Evolutionary conservation across 2,797 vertebrate genomes (phyloP).

Genomic region (Macroramphosus scolopax): DNA sequence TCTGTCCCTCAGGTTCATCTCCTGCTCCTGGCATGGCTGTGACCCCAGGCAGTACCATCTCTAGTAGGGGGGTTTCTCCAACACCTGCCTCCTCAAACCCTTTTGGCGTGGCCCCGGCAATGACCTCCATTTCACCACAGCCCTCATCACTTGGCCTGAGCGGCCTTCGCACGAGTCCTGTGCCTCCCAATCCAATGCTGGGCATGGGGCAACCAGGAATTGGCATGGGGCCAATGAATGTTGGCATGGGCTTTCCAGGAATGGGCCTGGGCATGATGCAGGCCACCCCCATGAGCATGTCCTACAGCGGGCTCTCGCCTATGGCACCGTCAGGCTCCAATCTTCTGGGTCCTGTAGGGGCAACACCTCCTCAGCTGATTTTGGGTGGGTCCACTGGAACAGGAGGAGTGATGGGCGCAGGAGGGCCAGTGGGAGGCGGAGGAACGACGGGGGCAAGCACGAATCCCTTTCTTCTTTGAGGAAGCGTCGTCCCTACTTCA

Average conservation of each 20-base stretch:
- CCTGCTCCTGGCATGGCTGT: slow-evolving; percentile 78
- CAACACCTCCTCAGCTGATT: slow-evolving; percentile 75
- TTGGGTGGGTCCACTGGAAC: slow-evolving; percentile 76
- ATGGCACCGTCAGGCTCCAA: slow-evolving; percentile 73
- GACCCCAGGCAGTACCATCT: slow-evolving; percentile 81
- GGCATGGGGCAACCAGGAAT: slow-evolving; percentile 77
- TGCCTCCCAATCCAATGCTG: slow-evolving; percentile 81
- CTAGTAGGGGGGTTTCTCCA: slow-evolving; percentile 81
- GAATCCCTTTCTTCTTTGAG: slow-evolving; percentile 87
- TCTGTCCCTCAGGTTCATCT: slow-evolving; percentile 71
- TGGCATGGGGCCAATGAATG: slow-evolving; percentile 70
- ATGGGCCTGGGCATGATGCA: slow-evolving; percentile 80
- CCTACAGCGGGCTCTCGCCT: slow-evolving; percentile 79
- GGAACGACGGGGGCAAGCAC: slow-evolving; percentile 78
- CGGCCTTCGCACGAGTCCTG: slow-evolving; percentile 79
- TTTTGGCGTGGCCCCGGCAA: slow-evolving; percentile 75
- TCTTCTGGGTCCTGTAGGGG: slow-evolving; percentile 68
- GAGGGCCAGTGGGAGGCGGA: slow-evolving; percentile 74
- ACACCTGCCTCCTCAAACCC: slow-evolving; percentile 80
- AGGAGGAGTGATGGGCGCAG: slow-evolving; percentile 76
- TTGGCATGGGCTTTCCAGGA: slow-evolving; percentile 73
- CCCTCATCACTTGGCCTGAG: slow-evolving; percentile 81
- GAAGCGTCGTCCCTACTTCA: slow-evolving; percentile 60
- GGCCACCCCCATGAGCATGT: slow-evolving; percentile 77
- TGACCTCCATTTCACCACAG: slow-evolving; percentile 83